Percentiles rank a stretch among this genome's conserved stretches.
Evolutionary conservation across 2,113 vertebrate species (phyloP).

Genomic region (Nothoprocta pentlandii): DNA sequence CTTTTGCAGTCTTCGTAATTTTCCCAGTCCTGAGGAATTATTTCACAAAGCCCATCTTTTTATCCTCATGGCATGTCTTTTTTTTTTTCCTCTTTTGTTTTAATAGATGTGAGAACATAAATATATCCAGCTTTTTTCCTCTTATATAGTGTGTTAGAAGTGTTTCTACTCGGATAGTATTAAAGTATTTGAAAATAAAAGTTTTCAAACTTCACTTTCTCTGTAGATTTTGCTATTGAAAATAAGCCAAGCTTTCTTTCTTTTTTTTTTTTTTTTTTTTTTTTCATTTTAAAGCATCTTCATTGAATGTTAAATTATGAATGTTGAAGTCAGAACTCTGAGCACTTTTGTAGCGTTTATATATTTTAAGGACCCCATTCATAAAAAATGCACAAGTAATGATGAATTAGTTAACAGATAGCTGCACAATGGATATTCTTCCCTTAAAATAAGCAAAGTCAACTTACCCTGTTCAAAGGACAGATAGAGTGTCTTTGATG

Average conservation of each 20-base stretch:
- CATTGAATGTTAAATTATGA: not conserved
- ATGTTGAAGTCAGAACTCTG: conserved; percentile 8
- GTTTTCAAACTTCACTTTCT: not conserved
- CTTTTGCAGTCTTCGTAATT: not conserved
- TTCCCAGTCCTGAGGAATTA: not conserved
- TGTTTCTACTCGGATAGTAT: not conserved
- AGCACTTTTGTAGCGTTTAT: not conserved
- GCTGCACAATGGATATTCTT: not conserved
- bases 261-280: no score
- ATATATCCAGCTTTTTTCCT: not conserved
- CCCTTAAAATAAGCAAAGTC: not conserved
- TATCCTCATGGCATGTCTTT: not conserved
- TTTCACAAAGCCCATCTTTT: not conserved
- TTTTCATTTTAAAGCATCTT: not conserved
- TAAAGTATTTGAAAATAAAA: not conserved
- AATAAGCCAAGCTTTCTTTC: not conserved
- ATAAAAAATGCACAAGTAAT: conserved; percentile 24
- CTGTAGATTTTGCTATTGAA: not conserved
- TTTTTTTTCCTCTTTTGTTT: not conserved
- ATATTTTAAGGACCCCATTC: not conserved
- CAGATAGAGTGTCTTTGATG: not conserved
- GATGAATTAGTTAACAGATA: conserved; percentile 22
- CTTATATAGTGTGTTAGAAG: not conserved
- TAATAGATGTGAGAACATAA: not conserved
- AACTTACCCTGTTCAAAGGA: not conserved